Base-by-base conservation (phyloP, 1,140 invertebrate species). In the Panagrolaimus sp. region DNA sequence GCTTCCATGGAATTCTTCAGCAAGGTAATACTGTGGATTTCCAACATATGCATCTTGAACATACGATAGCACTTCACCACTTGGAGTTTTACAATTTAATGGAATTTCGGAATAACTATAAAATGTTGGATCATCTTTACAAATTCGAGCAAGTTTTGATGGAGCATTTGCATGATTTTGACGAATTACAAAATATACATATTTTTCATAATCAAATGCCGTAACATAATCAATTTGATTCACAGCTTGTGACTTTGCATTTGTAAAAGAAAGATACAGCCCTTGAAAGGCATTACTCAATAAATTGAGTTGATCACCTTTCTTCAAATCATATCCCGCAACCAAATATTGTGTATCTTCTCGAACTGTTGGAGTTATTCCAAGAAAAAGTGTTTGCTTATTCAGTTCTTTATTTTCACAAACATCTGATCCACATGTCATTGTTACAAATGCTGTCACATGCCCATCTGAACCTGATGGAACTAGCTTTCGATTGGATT, bases 91-190 rank as follows among this genome's bases (percentile, higher is more conserved):
- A 70, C 80, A 82, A 32, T 82, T 79, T 21, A 82, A 52, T 8
- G 80, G 80, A 26, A 79, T 73, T 65, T 82, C 80, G 9, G 80
- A 78, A 69, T 82, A 82, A 45, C 73, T 76, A 65, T 81, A 77
- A 46, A 81, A 82, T 21, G 81, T 69, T n/a, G 69, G 43, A 66
- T 82, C 80, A 45, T 81, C 72, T 4, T 70, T 79, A 55, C 81
- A 82, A 7, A 82, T 70, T 21, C 79, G 14, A 1, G 52, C 52
- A 4, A 58, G 21, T 8, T 21, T 58, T 21, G 52, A 21, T 14
- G 21, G 52, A 12, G 10, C 28, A 58, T 28, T 58, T 4, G 21
- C 52, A 58, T 58, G 28, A 58, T 17, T 17, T 28, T 58, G 52
- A 17, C 52, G 52, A 58, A 58, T 28, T n/a, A 58, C 28, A 24